A percentile compares a stretch with the other conserved stretches of the same genome.
These are phyloP conservation scores for Drosophila cyrtoloma DNA, from an alignment of 2,888 invertebrate species.

Conservation along the genomic window DNA sequence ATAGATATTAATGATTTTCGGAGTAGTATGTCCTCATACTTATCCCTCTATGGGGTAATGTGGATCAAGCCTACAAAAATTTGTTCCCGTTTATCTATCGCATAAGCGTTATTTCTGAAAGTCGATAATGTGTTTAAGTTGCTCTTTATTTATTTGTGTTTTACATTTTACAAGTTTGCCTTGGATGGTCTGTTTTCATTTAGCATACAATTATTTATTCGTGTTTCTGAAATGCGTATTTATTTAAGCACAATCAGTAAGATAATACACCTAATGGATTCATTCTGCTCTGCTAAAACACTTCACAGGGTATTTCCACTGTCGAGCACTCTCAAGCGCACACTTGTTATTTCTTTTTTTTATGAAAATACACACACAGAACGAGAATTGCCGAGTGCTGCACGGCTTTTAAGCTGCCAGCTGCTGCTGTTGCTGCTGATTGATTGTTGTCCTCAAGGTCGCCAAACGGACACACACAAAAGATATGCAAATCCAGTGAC, in stretches of 20 bases:
- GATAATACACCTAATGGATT: background rate
- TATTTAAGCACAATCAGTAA: background rate
- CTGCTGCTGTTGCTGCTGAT: conserved; percentile 45
- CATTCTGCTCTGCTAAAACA: background rate
- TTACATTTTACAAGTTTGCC: background rate
- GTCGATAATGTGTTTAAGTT: background rate
- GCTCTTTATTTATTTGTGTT: background rate
- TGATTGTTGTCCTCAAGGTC: conserved; percentile 65
- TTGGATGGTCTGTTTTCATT: background rate
- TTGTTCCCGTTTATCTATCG: background rate
- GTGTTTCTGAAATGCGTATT: background rate
- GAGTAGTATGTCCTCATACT: background rate
- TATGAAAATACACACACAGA: conserved; percentile 8
- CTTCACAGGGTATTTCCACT: background rate
- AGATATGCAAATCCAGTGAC: conserved; percentile 66
- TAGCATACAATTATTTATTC: background rate
- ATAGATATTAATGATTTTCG: background rate
- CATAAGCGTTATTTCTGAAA: background rate
- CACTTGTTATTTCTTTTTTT: conserved; percentile 1
- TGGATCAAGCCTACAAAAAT: background rate
- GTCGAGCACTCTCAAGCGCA: background rate
- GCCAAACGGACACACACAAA: conserved; percentile 57
- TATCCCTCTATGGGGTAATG: background rate
- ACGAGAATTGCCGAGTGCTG: conserved; percentile 35
- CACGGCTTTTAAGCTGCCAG: conserved; percentile 60